Evolutionary conservation across 2,888 invertebrate genomes (phyloP), one percentile per base, ranked within the genome.

Genomic region (Parnassius smintheus): DNA sequence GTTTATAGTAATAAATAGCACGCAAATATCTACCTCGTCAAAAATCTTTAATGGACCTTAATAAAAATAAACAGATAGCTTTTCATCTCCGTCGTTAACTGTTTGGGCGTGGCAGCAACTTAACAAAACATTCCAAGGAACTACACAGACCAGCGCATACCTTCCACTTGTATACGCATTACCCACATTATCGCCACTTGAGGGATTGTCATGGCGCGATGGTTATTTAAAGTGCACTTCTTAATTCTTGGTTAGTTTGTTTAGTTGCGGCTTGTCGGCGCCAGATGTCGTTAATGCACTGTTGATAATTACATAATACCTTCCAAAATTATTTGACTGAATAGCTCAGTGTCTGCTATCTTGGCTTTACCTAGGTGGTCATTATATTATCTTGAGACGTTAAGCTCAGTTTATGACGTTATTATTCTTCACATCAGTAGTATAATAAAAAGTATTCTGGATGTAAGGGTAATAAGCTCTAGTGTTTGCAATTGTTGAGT

Each of bases 241-340:
- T 57, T 56, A 56, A 18, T 44, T 25, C 50, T n/a, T 18, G 9
- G 25, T 8, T 35, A 12, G 48, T 46, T 46, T 22, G 41, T 41
- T 48, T 25, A 45, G 44, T 50, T 35, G 56, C 44, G 35, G 50
- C 62, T 62, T 54, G 13, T 54, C 45, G 58, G 49, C 62, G 54
- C 49, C 62, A 50, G 62, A 62, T 62, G 62, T 49, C 62, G 62
- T 45, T 56, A 61, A 54, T 48, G 54, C 13, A 49, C 13, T 25
- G 11, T 52, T 13, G 41, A 59, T 48, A 54, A 53, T 54, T 53
- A 42, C 10, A 44, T 44, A 44, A 44, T 44, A 11, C 44, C 44
- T 35, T 35, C 35, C 35, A 35, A 35, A 4, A 35, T 35, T 35
- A 35, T 35, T 7, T 35, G 35, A 35, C 35, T 35, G 35, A 35